Evolutionary conservation across 2,888 invertebrate species (phyloP).

Genomic region (Drosophila multiciliata): DNA sequence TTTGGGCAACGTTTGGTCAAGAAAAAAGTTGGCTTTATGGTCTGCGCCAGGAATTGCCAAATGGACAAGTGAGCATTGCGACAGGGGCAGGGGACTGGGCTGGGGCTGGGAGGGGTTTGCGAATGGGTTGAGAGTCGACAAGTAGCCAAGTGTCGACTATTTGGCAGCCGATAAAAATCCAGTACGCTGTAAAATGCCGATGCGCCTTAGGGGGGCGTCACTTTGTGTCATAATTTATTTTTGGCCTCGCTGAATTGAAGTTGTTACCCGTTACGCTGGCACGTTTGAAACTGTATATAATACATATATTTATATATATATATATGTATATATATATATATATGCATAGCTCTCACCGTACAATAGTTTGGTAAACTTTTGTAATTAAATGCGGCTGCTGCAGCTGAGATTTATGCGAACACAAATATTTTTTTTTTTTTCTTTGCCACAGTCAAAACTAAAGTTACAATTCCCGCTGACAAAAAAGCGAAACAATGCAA

Average conservation of each 20-base stretch:
- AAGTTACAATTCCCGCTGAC: slow-evolving; percentile 21
- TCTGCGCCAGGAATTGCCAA: slow-evolving; percentile 59
- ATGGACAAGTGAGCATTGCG: slow-evolving; percentile 14
- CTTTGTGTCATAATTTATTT: slow-evolving; percentile 51
- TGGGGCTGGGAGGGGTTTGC: background rate
- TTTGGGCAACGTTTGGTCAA: slow-evolving; percentile 51
- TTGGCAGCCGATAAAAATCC: slow-evolving; percentile 75
- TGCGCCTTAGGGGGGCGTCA: slow-evolving; percentile 34
- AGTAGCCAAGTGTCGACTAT: slow-evolving; percentile 68
- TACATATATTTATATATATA: background rate
- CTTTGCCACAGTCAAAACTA: slow-evolving; percentile 24
- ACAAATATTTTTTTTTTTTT: slow-evolving; percentile 22
- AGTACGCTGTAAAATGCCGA: slow-evolving; percentile 45
- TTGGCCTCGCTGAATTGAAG: slow-evolving; percentile 35
- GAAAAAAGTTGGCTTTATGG: slow-evolving; percentile 56
- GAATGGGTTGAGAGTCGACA: slow-evolving; percentile 31
- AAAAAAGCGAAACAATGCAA: background rate
- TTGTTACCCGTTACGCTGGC: slow-evolving; percentile 32
- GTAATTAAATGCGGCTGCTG: slow-evolving; percentile 70
- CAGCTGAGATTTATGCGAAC: slow-evolving; percentile 60
- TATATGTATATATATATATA: background rate
- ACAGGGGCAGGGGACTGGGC: background rate
- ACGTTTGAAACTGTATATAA: slow-evolving; percentile 22
- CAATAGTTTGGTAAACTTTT: slow-evolving; percentile 55
- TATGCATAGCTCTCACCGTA: background rate